Base-by-base conservation (phyloP, 2,888 invertebrate species). In the Theretra japonica region DNA sequence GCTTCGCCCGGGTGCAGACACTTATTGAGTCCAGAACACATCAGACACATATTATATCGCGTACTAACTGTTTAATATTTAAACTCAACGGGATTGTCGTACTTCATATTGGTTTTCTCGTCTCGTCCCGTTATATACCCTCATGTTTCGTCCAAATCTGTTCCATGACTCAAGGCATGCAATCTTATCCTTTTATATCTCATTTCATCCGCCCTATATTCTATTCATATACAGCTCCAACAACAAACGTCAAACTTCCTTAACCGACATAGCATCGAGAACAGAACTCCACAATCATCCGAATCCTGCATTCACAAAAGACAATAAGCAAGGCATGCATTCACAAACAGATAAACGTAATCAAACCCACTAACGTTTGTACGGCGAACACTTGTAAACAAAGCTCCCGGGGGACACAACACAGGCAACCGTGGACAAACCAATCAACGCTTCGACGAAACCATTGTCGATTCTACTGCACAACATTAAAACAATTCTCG, bases 381-480 rank as follows among this genome's bases (percentile, higher is more conserved):
- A 6, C 60, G 65, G 19, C 48, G 65, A 41, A 65, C 30, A 60
- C 41, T 41, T 65, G 65, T 65, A 65, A 65, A 56, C 74, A 76
- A 73, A 73, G 73, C 72, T 69, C 68, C 48, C 23, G 28, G 69
- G 62, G 50, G 62, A 41, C 33, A 15, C 11, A n/a, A 17, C 65
- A 23, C 65, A 23, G 62, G 28, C 59, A 28, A 2, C n/a, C 48
- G 23, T 65, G 65, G 48, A 48, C 48, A 48, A 65, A 65, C 65
- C 65, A 65, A 65, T 65, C 65, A 65, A 65, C 65, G 23, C 6
- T 41, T 7, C 60, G 30, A 11, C 48, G 21, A 62, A 21, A 62
- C 21, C 41, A 62, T 15, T 62, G 62, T 33, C 62, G 48, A 48
- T 48, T 23, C 41, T 41, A 41, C 21, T n/a, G 21, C 17, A 60